Base-by-base conservation (phyloP, 2,797 vertebrate species). In the Eospalax fontanierii region DNA sequence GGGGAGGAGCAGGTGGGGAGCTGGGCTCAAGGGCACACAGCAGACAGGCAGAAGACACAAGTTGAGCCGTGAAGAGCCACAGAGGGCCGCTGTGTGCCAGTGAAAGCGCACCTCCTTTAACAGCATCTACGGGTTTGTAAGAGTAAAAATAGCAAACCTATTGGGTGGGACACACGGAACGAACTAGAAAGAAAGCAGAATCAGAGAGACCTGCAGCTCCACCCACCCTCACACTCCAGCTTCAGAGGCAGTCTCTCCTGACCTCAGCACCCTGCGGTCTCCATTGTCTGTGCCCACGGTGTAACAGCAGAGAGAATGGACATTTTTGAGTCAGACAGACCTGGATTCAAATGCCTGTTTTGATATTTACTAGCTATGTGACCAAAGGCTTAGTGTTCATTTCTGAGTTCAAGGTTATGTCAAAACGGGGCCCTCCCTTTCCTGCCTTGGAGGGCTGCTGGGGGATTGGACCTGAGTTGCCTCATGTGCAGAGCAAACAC, bases 351-450 rank as follows among this genome's bases (percentile, higher is more conserved):
- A 54, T 6, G 43, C 8, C 18, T 28, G 1, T 35, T 50, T 71
- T 57, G 80, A 61, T 43, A 61, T 30, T 87, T 28, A 26, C 40
- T 65, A 75, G 61, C 33, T 82, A 6, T 8, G 35, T 78, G 81
- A 38, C 33, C 33, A 46, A 18, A 26, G 63, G 15, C 15, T 74
- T 2, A 40, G 16, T 54, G 70, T 63, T 66, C 30, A 70, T 30
- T 75, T 76, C 46, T 33, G 63, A 89, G 86, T 35, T 93, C 81
- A 91, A 70, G 63, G 33, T 80, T 63, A 76, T 22, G 35, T 68
- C 43, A 70, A 85, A 74, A 35, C 1, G 10, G 14, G 26, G 9
- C 21, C 65, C 70, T 68, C 75, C 59, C 15, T 61, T 46, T 46
- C 33, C 46, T n/a, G 59, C 59, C 50, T 46, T 6, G 14, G 12